Conservation (phyloP, 2,888 invertebrate species). For the Pammene fasciana region DNA sequence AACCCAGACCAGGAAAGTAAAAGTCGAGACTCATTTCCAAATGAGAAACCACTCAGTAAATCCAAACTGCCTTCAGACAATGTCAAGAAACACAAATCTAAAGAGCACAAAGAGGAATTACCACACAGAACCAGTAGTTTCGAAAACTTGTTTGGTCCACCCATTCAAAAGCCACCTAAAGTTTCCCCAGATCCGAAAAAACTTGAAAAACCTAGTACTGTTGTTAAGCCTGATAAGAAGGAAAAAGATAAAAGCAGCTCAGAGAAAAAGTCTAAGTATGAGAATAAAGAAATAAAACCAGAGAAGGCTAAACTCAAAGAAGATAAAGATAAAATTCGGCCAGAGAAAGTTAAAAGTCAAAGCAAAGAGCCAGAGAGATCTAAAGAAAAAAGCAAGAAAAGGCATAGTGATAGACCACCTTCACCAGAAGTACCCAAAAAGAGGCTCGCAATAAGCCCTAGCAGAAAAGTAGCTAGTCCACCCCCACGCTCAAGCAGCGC, state of each 20-base stretch:
- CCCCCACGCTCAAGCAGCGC: conserved; percentile 71
- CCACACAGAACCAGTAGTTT: conserved; percentile 86
- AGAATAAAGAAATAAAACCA: conserved; percentile 72
- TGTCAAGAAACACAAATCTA: conserved; percentile 84
- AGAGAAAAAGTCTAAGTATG: conserved; percentile 79
- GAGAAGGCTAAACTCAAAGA: conserved; percentile 77
- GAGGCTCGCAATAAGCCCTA: conserved; percentile 64
- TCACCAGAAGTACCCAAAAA: conserved; percentile 74
- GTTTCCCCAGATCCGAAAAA: conserved; percentile 87
- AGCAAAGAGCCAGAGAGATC: conserved; percentile 83
- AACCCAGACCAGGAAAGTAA: conserved; percentile 82
- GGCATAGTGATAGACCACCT: conserved; percentile 69
- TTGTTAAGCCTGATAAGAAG: conserved; percentile 78
- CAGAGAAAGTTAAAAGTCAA: conserved; percentile 78
- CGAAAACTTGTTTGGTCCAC: conserved; percentile 91
- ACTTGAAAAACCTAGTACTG: conserved; percentile 62
- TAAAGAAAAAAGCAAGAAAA: conserved; percentile 82
- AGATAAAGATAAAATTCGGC: conserved; percentile 78
- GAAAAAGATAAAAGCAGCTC: conserved; percentile 81
- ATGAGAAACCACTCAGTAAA: conserved; percentile 86
- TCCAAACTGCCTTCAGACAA: conserved; percentile 86
- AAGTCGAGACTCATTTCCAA: conserved; percentile 82
- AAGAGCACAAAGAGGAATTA: conserved; percentile 82
- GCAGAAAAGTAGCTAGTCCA: conserved; percentile 67
- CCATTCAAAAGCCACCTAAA: conserved; percentile 90